Conservation (phyloP, 2,888 invertebrate genomes). For the Caenorhabditis wallacei region DNA sequence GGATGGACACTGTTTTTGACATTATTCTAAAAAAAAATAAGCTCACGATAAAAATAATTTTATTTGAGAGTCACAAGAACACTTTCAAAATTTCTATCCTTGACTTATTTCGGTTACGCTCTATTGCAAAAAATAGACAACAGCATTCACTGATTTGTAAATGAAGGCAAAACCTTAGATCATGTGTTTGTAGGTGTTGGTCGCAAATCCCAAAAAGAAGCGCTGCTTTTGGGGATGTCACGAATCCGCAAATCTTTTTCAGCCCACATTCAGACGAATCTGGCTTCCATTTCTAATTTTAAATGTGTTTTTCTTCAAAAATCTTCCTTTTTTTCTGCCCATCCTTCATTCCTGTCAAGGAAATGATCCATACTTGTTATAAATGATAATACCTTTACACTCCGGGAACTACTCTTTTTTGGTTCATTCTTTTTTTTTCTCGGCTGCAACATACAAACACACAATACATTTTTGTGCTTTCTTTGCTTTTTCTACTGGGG, state of each 20-base stretch:
- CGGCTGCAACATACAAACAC: not conserved
- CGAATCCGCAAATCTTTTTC: conserved; percentile 51
- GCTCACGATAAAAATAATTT: too few relatives aligned
- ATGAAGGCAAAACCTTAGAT: conserved; percentile 34
- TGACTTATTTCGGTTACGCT: not conserved
- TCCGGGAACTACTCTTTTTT: conserved; percentile 11
- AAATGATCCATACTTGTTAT: conserved; percentile 26
- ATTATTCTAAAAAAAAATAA: too few relatives aligned
- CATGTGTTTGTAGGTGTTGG: conserved; percentile 33
- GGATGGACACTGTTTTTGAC: too few relatives aligned
- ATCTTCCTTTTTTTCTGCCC: not conserved
- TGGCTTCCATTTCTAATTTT: conserved; percentile 51
- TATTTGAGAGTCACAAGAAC: not conserved
- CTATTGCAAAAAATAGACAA: not conserved
- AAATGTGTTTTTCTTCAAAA: conserved; percentile 7
- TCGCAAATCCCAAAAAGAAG: conserved; percentile 1
- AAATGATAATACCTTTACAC: conserved; percentile 31
- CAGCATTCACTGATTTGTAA: conserved; percentile 14
- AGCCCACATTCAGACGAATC: conserved; percentile 44
- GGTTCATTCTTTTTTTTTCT: not conserved
- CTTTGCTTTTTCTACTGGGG: not conserved
- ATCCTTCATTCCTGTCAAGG: conserved; percentile 28
- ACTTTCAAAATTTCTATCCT: not conserved
- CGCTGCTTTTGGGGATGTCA: conserved; percentile 31
- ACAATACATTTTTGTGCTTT: conserved; percentile 30